A percentile compares a stretch with the other conserved stretches of the same genome.
phyloP scores from a whole-genome alignment of 2,113 vertebrate species.

The Struthidea cinerea region DNA sequence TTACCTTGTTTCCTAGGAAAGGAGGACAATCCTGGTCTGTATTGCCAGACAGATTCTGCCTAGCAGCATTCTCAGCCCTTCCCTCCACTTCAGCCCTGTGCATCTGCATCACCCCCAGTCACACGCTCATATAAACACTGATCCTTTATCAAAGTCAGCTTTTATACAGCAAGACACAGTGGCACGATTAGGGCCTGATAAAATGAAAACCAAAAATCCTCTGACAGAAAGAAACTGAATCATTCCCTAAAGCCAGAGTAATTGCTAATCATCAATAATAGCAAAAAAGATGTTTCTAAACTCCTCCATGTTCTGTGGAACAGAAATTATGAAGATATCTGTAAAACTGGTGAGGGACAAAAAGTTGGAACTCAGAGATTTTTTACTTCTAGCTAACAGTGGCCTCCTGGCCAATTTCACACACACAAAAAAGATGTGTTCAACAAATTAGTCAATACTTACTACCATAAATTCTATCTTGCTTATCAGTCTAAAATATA shows the following conservation, averaged over 20 bases:
- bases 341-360: not conserved
- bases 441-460: not conserved
- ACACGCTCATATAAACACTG: not conserved
- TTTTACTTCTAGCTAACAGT: not conserved
- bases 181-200: not conserved
- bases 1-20: not conserved
- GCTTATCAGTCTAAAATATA: not conserved
- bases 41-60: not conserved
- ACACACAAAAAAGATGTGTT: not conserved
- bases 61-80: not conserved
- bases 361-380: not conserved
- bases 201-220: not conserved
- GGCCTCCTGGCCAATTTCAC: not conserved
- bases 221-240: not conserved
- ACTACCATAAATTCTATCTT: not conserved
- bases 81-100: not conserved
- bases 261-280: not conserved
- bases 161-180: not conserved
- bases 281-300: not conserved
- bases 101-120: not conserved
- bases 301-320: not conserved
- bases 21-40: not conserved
- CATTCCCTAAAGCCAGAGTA: not conserved
- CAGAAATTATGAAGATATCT: not conserved
- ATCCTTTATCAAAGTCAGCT: not conserved